Base-by-base conservation (phyloP, 2,113 vertebrate genomes). In the Sula dactylatra region DNA sequence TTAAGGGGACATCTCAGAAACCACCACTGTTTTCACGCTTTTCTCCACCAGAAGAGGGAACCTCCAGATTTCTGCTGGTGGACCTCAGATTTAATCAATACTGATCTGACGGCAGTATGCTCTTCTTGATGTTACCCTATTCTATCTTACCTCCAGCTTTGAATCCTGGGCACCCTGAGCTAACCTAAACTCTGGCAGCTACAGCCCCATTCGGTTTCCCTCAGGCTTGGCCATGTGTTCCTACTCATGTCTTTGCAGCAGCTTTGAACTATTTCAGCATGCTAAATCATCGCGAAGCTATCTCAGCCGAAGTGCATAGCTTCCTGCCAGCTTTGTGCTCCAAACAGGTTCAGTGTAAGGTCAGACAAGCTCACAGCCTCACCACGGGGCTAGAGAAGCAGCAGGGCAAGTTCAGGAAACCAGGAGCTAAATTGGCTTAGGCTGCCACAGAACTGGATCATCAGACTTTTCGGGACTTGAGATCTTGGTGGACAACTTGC, bases 321-420 rank as follows among this genome's bases (percentile, higher is more conserved):
- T 93, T 87, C 81, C 91, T 95, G 94, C 91, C 94, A 96, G 95
- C 70, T 85, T 49, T 96, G 59, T 40, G 83, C 87, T 94, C 78
- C n/a, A 2, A 72, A 80, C 21, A 82, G 84, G 94, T 95, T 96
- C 96, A 97, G 87, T 21, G 58, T 82, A 76, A 96, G 96, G 96
- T 96, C 96, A 96, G 78, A 88, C 70, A 56, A 90, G 82, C 90
- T 93, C 58, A 65, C 11, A 73, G 94, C 62, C 66, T 76, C 89
- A 90, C 76, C 3, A 11, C 61, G 49, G 78, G 66, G 70, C 84
- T 69, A 25, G 78, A 55, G 56, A 91, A 58, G 87, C 89, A 92
- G 72, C 84, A 85, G 73, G 82, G 91, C 91, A 94, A 91, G 85
- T 73, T 64, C 0, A 1, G 38, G 70, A 86, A 94, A 69, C 44